Conservation (phyloP, 2,888 invertebrate species). For the Pollenia angustigena region DNA sequence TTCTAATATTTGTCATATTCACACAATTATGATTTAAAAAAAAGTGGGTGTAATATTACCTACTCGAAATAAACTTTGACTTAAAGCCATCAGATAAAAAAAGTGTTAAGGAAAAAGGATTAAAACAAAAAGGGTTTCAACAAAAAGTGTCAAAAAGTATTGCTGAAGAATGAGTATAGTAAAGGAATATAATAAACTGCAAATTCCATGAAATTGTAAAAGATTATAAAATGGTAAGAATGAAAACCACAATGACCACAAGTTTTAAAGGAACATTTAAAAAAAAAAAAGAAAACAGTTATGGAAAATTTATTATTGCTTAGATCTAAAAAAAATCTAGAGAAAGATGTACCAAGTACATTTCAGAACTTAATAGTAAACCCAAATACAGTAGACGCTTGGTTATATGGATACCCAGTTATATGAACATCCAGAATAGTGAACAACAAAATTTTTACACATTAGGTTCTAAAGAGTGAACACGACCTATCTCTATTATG, state of each 20-base stretch:
- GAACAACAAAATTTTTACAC: too few species aligned
- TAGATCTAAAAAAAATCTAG: too few species aligned
- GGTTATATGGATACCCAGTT: too few species aligned
- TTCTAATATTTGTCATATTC: conserved; percentile 5
- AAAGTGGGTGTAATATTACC: conserved; percentile 48
- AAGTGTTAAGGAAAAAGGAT: not conserved
- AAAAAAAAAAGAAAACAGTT: not conserved
- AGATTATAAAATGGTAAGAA: not conserved
- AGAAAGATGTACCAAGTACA: too few species aligned
- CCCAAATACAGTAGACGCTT: too few species aligned
- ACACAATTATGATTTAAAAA: conserved; percentile 10
- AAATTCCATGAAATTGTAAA: not conserved
- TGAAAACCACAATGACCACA: not conserved
- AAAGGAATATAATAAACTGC: not conserved
- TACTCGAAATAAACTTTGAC: conserved; percentile 19
- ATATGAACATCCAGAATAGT: too few species aligned
- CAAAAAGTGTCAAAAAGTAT: conserved; percentile 1
- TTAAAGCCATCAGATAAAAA: not conserved
- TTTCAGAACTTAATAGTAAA: too few species aligned
- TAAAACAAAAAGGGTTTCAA: not conserved
- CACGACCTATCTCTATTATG: too few species aligned
- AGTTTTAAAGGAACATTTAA: not conserved
- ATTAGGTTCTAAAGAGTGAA: too few species aligned
- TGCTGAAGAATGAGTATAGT: not conserved
- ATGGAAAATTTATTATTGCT: not conserved